These are phyloP conservation scores for Eublepharis macularius DNA, from an alignment of 2,113 vertebrate species.

Conservation along the genomic window DNA sequence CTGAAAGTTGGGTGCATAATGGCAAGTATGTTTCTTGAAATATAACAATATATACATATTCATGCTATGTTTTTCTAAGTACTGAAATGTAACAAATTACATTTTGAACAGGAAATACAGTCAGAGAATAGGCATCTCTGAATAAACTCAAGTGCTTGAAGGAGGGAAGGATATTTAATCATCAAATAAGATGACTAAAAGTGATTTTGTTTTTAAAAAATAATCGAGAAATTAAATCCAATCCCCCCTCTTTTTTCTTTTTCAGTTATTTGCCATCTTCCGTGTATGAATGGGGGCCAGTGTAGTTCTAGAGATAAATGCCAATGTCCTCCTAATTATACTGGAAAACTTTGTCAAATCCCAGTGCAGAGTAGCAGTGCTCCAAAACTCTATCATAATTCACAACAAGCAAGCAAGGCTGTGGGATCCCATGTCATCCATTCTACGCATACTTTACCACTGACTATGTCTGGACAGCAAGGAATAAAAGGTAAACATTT, in stretches of 20 bases:
- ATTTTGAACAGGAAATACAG: neutral
- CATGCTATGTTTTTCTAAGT: neutral
- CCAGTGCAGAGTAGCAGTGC: conserved; percentile 75
- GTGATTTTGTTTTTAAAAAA: neutral
- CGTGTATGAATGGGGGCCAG: conserved; percentile 96
- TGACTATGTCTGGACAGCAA: conserved; percentile 90
- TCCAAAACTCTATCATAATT: conserved; percentile 76
- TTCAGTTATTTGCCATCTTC: conserved; percentile 96
- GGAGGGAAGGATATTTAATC: neutral
- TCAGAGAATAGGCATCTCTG: neutral
- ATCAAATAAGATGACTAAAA: neutral
- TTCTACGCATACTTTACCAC: conserved; percentile 94
- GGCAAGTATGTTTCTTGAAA: neutral
- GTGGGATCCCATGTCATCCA: conserved; percentile 83
- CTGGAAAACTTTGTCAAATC: conserved; percentile 96
- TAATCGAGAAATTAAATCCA: conserved; percentile 32
- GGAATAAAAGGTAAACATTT: conserved; percentile 83
- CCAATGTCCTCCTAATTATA: conserved; percentile 94
- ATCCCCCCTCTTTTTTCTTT: conserved; percentile 55
- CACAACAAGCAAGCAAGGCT: conserved; percentile 76
- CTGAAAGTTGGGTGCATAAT: neutral
- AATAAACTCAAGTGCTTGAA: neutral
- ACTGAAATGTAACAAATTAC: neutral
- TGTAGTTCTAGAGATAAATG: conserved; percentile 95
- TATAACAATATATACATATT: neutral